phyloP scores from a whole-genome alignment of 2,113 vertebrate genomes.

The Cromileptes altivelis region DNA sequence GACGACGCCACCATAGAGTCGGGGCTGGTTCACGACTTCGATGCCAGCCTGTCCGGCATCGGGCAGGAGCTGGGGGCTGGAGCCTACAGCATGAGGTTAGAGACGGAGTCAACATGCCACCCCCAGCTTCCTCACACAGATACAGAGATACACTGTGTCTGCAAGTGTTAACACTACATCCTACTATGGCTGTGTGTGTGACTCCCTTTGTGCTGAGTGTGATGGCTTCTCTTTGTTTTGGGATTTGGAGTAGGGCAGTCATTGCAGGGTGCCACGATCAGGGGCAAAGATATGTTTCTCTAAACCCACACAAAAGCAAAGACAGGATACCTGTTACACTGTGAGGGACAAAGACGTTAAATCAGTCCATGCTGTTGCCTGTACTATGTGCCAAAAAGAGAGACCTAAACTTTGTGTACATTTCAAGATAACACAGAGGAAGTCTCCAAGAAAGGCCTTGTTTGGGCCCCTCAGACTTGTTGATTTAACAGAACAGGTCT shows the following conservation, averaged over 20 bases:
- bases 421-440: constrained; percentile 27
- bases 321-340: not conserved
- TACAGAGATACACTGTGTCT: not conserved
- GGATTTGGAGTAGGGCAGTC: constrained; percentile 49
- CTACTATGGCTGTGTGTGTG: not conserved
- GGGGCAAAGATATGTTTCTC: constrained; percentile 45
- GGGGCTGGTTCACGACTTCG: constrained; percentile 95
- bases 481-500: not conserved
- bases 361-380: not conserved
- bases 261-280: constrained; percentile 39
- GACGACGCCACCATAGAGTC: constrained; percentile 94
- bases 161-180: constrained; percentile 10
- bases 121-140: constrained; percentile 5
- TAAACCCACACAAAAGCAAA: constrained; percentile 5
- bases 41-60: constrained; percentile 94
- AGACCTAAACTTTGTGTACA: constrained; percentile 15
- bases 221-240: constrained; percentile 64
- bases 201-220: constrained; percentile 45
- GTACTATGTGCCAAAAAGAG: not conserved
- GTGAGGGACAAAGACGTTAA: not conserved
- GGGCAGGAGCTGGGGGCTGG: constrained; percentile 95
- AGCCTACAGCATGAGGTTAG: constrained; percentile 97
- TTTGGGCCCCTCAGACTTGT: constrained; percentile 2
- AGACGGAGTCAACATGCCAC: constrained; percentile 35
- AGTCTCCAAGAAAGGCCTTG: constrained; percentile 5